Evolutionary conservation across 1,140 invertebrate genomes (phyloP), one percentile per base, ranked within the genome.

Genomic region (Drosophila varians): DNA sequence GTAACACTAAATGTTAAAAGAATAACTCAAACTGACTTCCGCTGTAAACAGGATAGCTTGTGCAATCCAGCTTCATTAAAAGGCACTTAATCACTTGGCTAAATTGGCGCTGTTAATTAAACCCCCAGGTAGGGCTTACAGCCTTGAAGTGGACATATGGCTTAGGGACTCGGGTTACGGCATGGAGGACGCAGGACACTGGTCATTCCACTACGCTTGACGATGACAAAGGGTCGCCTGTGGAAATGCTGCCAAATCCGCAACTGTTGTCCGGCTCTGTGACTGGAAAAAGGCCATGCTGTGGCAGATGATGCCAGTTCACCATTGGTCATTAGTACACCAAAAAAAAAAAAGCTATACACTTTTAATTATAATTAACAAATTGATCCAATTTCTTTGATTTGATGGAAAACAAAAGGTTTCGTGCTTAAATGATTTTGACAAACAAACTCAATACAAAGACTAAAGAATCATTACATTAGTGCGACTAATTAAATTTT

Each of bases 21-120:
- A 46, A 19, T 28, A 60, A 66, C 18, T 14, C 19, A 5, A 52
- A 52, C 1, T 16, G 19, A 25, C 6, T n/a, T 38, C 14, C 19
- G 7, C 8, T n/a, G 54, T 28, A 56, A 21, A 19, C 43, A 36
- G 25, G 38, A 42, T 16, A 49, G 18, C 31, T 14, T 18, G 28
- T 28, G 23, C 40, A 31, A 45, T 23, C 16, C 9, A 38, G 36
- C 42, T 26, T 71, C 70, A 83, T 84, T 84, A 79, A 75, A 79
- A 34, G 64, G 11, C 60, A 83, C 52, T 83, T 78, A 84, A 83
- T 83, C 75, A 71, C 60, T 51, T 48, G 69, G 16, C 58, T 53
- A 62, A 68, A 78, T 65, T 77, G 76, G 70, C 64, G 16, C 56
- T 48, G 40, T 72, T 72, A 72, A 72, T 72, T 72, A 72, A 72